phyloP scores from a whole-genome alignment of 2,113 vertebrate species.

The Marmota flaviventris region DNA sequence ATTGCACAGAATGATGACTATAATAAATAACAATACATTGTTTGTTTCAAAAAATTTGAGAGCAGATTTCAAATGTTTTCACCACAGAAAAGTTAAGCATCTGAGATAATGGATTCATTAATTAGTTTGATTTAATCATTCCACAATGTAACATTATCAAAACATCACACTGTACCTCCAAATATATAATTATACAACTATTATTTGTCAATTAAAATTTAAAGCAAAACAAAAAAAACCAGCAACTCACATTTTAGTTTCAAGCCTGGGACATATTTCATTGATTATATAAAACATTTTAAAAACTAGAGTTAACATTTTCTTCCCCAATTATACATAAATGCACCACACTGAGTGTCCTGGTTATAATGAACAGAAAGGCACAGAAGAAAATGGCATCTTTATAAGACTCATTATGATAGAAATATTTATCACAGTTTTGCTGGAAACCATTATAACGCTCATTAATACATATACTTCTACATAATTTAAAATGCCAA shows the following conservation, averaged over 20 bases:
- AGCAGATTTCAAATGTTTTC: neutral
- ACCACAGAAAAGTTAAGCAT: neutral
- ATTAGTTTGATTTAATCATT: neutral
- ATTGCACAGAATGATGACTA: neutral
- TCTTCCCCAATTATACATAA: slow-evolving; percentile 63
- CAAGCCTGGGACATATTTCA: neutral
- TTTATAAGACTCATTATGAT: slow-evolving; percentile 84
- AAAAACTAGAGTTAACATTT: slow-evolving; percentile 55
- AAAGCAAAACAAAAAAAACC: neutral
- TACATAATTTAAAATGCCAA: slow-evolving; percentile 81
- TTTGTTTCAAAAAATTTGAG: neutral
- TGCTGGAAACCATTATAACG: slow-evolving; percentile 83
- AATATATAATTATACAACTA: neutral
- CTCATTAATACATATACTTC: slow-evolving; percentile 83
- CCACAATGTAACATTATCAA: neutral
- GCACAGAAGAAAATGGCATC: slow-evolving; percentile 78
- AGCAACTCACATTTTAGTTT: slow-evolving; percentile 24
- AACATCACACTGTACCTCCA: neutral
- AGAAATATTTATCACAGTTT: slow-evolving; percentile 84
- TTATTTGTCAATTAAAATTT: slow-evolving; percentile 14
- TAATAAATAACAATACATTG: neutral
- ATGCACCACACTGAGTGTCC: slow-evolving; percentile 62
- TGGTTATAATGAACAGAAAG: slow-evolving; percentile 79
- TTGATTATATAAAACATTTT: slow-evolving; percentile 52
- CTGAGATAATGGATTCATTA: neutral